A percentile compares a stretch with the other conserved stretches of the same genome.
These are phyloP conservation scores for Pogona vitticeps DNA, from an alignment of 2,113 vertebrate genomes.

Conservation along the genomic window DNA sequence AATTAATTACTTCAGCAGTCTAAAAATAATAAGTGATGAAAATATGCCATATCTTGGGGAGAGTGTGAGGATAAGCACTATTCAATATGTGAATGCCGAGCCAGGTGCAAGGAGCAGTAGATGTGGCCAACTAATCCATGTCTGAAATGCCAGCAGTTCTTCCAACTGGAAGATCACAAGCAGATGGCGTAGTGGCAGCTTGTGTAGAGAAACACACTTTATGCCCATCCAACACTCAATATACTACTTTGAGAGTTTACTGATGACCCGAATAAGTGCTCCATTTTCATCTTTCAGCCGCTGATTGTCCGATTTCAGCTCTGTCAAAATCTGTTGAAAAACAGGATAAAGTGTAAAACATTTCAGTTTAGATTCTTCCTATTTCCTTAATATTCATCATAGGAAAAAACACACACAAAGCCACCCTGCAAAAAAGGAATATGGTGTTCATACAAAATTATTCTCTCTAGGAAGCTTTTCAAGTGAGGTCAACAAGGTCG, in stretches of 20 bases:
- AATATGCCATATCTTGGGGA: not conserved
- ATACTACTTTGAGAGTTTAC: constrained; percentile 95
- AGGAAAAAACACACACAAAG: not conserved
- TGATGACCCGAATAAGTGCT: constrained; percentile 97
- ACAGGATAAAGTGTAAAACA: constrained; percentile 21
- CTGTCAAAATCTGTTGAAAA: constrained; percentile 86
- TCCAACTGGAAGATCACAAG: constrained; percentile 36
- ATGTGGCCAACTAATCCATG: constrained; percentile 51
- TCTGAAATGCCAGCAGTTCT: constrained; percentile 52
- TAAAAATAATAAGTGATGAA: constrained; percentile 48
- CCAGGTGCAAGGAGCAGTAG: constrained; percentile 49
- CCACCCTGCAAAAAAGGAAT: not conserved
- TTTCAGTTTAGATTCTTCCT: not conserved
- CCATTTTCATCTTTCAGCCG: constrained; percentile 97
- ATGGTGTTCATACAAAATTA: not conserved
- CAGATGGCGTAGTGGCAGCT: constrained; percentile 45
- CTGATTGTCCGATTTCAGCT: constrained; percentile 97
- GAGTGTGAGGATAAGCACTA: not conserved
- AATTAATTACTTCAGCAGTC: constrained; percentile 55
- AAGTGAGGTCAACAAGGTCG: not conserved
- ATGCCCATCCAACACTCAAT: constrained; percentile 40
- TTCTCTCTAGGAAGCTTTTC: not conserved
- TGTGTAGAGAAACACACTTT: constrained; percentile 48
- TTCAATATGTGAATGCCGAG: constrained; percentile 61
- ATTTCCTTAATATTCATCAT: not conserved